phyloP scores from a whole-genome alignment of 92 coral and sea anemone genomes.

The Parazoanthus atlanticus region DNA sequence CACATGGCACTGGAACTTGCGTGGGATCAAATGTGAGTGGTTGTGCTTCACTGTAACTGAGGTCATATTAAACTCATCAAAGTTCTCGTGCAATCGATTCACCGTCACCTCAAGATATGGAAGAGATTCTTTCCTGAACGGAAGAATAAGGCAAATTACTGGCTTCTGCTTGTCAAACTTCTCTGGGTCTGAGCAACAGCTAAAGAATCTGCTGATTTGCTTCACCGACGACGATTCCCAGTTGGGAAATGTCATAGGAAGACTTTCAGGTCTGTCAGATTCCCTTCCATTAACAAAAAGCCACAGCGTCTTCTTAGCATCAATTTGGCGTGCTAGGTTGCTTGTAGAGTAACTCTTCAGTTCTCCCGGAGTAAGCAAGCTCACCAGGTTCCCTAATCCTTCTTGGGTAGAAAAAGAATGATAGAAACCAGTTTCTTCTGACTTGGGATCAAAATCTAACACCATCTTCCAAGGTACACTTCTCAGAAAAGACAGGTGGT shows the following conservation, averaged over 20 bases:
- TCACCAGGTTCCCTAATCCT: constrained; percentile 64
- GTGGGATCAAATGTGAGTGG: constrained; percentile 29
- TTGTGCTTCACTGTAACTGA: constrained; percentile 59
- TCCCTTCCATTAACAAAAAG: constrained; percentile 85
- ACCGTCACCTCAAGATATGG: constrained; percentile 72
- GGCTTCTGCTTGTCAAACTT: constrained; percentile 86
- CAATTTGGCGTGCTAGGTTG: constrained; percentile 72
- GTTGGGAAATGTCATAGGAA: constrained; percentile 51
- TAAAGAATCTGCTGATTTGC: constrained; percentile 67
- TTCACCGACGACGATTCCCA: constrained; percentile 79
- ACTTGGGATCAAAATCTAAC: constrained; percentile 79
- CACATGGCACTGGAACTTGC: constrained; percentile 27
- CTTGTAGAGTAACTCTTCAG: constrained; percentile 49
- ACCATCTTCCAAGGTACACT: constrained; percentile 92
- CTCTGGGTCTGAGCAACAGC: constrained; percentile 84
- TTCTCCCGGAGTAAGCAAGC: constrained; percentile 83
- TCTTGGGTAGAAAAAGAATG: constrained; percentile 57
- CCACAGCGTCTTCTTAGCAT: constrained; percentile 79
- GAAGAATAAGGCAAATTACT: constrained; percentile 76
- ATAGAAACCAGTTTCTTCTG: constrained; percentile 84
- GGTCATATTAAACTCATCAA: constrained; percentile 62
- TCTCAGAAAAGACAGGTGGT: constrained; percentile 65
- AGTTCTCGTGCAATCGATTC: constrained; percentile 73
- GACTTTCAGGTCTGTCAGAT: constrained; percentile 65
- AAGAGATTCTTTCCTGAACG: constrained; percentile 50